phyloP scores from a whole-genome alignment of 2,888 invertebrate species.

The Artemia sp. region DNA sequence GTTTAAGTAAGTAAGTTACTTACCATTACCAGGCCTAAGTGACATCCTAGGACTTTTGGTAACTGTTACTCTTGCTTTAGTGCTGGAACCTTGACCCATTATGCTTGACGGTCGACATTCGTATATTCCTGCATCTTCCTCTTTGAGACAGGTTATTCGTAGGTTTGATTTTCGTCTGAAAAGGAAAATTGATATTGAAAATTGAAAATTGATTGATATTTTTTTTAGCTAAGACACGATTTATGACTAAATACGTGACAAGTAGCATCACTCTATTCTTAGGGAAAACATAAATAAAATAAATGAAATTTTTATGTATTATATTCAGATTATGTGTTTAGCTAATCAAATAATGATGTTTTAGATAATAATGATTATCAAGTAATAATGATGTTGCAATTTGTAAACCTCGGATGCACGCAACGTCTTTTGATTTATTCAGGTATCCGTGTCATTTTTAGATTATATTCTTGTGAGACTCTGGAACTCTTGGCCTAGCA shows the following conservation, averaged over 20 bases:
- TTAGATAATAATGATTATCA: too few species aligned
- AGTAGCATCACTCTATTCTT: neutral
- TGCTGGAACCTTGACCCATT: slow-evolving; percentile 42
- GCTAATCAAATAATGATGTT: too few species aligned
- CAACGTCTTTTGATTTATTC: too few species aligned
- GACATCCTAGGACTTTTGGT: slow-evolving; percentile 32
- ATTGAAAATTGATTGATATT: too few species aligned
- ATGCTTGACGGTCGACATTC: slow-evolving; percentile 62
- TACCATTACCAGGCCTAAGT: slow-evolving; percentile 15
- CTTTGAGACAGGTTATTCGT: slow-evolving; percentile 53
- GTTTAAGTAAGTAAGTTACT: too few species aligned
- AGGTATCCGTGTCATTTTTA: too few species aligned
- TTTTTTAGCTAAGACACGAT: neutral
- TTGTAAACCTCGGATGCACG: too few species aligned
- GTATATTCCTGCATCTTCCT: slow-evolving; percentile 57
- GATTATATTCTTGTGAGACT: too few species aligned
- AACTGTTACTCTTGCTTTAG: slow-evolving; percentile 38
- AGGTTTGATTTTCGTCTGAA: slow-evolving; percentile 65
- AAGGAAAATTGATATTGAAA: slow-evolving; percentile 27
- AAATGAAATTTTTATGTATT: neutral
- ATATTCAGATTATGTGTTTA: too few species aligned
- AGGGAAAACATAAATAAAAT: neutral
- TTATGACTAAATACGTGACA: neutral
- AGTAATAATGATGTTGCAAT: too few species aligned
- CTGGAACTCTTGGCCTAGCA: too few species aligned